phyloP scores from a whole-genome alignment of 2,888 invertebrate genomes.

The Archips xylosteana region DNA sequence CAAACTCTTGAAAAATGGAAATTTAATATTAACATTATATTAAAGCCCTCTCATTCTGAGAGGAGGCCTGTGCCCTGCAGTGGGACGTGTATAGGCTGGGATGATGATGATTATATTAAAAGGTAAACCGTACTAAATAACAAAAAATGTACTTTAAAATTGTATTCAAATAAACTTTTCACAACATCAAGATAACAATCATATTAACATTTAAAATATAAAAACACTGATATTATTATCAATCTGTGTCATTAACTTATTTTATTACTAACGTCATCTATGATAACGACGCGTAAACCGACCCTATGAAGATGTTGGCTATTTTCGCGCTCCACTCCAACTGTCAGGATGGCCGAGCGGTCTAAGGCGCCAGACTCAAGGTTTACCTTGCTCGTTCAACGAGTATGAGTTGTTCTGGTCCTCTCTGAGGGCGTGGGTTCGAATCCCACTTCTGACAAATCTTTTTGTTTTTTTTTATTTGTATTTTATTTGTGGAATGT shows the following conservation, averaged over 20 bases:
- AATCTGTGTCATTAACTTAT: background rate
- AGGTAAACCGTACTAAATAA: no score
- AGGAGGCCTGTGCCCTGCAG: no score
- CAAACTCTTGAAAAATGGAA: no score
- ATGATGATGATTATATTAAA: no score
- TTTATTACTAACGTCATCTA: slow-evolving; percentile 57
- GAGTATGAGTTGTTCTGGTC: slow-evolving; percentile 89
- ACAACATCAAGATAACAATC: no score
- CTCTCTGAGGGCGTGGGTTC: slow-evolving; percentile 93
- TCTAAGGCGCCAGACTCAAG: slow-evolving; percentile 92
- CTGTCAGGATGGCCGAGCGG: slow-evolving; percentile 95
- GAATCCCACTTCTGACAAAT: slow-evolving; percentile 92
- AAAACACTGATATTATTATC: no score
- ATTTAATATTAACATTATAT: no score
- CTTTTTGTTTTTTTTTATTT: slow-evolving; percentile 60
- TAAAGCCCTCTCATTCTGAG: no score
- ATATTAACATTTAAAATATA: no score
- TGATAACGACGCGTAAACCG: slow-evolving; percentile 37
- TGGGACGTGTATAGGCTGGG: no score
- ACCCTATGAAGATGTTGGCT: slow-evolving; percentile 45
- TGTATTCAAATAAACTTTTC: no score
- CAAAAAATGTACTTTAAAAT: no score
- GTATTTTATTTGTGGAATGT: background rate
- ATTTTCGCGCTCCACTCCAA: slow-evolving; percentile 50
- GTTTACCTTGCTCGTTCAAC: slow-evolving; percentile 85